Conservation (phyloP, 35 echinoderm and acorn worm species). For the Holothuria glaberrima region DNA sequence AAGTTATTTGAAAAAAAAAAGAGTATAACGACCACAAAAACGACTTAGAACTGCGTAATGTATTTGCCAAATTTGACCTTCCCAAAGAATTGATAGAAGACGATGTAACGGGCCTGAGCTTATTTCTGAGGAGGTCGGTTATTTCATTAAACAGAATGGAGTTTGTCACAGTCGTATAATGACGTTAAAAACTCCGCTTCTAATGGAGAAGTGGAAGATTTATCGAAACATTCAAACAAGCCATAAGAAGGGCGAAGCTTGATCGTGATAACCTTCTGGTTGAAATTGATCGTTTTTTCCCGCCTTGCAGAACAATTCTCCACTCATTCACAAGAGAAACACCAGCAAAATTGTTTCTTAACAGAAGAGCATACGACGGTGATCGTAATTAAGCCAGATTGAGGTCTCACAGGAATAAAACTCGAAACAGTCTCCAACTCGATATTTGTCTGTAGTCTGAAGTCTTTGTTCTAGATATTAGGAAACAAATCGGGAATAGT, state of each 20-base stretch:
- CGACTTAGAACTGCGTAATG: background rate
- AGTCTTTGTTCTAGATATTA: conserved; percentile 14
- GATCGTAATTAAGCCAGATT: background rate
- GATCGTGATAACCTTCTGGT: background rate
- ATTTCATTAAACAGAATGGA: conserved; percentile 17
- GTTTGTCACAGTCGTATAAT: background rate
- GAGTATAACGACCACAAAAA: background rate
- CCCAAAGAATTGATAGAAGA: background rate
- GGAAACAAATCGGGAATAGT: background rate
- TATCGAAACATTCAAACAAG: conserved; percentile 61
- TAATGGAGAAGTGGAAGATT: conserved; percentile 39
- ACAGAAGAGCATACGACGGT: background rate
- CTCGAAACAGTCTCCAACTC: background rate
- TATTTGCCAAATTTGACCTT: background rate
- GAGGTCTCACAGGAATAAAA: background rate
- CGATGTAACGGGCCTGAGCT: conserved; percentile 21
- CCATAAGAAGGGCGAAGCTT: conserved; percentile 11
- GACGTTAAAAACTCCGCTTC: conserved; percentile 5
- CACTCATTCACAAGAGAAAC: background rate
- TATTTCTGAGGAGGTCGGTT: background rate
- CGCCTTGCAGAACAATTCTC: background rate
- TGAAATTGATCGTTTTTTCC: background rate
- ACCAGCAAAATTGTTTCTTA: conserved; percentile 8
- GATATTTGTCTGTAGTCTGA: conserved; percentile 3
- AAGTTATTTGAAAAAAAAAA: background rate